phyloP scores from a whole-genome alignment of 2,113 vertebrate species.

The Pleuronectes platessa region DNA sequence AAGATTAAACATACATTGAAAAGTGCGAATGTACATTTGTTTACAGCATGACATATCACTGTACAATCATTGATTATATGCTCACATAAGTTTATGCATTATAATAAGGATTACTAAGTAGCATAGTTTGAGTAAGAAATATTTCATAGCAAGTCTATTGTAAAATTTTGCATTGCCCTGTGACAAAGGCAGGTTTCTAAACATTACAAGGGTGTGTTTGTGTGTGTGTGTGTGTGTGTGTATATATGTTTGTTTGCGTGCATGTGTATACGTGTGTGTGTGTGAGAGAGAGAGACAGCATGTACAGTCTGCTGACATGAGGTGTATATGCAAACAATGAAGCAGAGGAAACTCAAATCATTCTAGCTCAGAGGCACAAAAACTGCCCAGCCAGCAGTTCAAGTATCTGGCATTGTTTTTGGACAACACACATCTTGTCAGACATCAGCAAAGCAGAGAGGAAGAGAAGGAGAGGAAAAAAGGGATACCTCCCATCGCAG shows the following conservation, averaged over 20 bases:
- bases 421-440: slow-evolving; percentile 68
- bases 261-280: slow-evolving; percentile 13
- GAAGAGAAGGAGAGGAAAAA: slow-evolving; percentile 22
- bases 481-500: slow-evolving; percentile 27
- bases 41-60: slow-evolving; percentile 84
- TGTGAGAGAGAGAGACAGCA: slow-evolving; percentile 3
- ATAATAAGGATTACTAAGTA: slow-evolving; percentile 83
- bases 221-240: slow-evolving; percentile 36
- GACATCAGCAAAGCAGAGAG: slow-evolving; percentile 74
- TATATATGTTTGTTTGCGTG: not conserved
- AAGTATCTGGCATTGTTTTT: slow-evolving; percentile 76
- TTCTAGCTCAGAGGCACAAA: slow-evolving; percentile 75
- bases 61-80: slow-evolving; percentile 85
- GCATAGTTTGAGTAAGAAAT: slow-evolving; percentile 80
- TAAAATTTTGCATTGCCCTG: slow-evolving; percentile 81
- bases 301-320: slow-evolving; percentile 51
- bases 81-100: slow-evolving; percentile 80
- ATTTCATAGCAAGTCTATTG: slow-evolving; percentile 80
- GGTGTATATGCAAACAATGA: slow-evolving; percentile 73
- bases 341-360: slow-evolving; percentile 71
- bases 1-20: slow-evolving; percentile 73
- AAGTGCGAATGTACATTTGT: slow-evolving; percentile 83
- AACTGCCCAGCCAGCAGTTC: slow-evolving; percentile 76
- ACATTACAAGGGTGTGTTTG: slow-evolving; percentile 45
- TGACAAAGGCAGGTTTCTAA: slow-evolving; percentile 74